Evolutionary conservation across 2,888 invertebrate species (phyloP).

Genomic region (Escarpia spicata): DNA sequence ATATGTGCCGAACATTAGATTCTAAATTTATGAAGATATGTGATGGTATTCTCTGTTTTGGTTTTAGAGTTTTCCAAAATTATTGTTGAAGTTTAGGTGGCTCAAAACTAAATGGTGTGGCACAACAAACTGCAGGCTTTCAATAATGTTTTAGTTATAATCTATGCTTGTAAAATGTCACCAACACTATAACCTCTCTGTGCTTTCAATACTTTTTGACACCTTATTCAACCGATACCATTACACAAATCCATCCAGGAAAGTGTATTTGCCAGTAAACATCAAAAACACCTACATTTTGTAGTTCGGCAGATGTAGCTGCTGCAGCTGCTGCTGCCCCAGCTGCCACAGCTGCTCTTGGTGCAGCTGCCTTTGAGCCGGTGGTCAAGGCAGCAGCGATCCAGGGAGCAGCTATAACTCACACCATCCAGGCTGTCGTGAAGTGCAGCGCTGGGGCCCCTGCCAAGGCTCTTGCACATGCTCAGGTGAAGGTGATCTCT

Average conservation of each 20-base stretch:
- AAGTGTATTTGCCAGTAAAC: background rate
- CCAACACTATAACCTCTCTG: too few species aligned
- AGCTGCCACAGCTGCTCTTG: background rate
- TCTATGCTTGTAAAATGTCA: too few species aligned
- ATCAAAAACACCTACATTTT: background rate
- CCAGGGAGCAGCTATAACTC: background rate
- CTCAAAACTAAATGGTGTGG: background rate
- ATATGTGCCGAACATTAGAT: too few species aligned
- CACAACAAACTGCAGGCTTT: background rate
- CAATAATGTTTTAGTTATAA: background rate
- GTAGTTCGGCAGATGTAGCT: background rate
- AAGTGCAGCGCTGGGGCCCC: background rate
- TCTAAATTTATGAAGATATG: too few species aligned
- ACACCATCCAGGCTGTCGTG: background rate
- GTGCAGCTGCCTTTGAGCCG: background rate
- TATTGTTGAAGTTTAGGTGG: background rate
- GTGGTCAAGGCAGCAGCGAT: background rate
- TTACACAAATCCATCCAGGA: background rate
- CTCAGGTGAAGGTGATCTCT: background rate
- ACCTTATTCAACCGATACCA: too few species aligned
- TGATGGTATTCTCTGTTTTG: too few species aligned
- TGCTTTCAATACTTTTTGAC: too few species aligned
- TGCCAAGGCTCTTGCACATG: background rate
- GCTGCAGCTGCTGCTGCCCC: background rate
- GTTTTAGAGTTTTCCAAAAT: background rate